A percentile compares a stretch with the other conserved stretches of the same genome.
Evolutionary conservation across 35 echinoderm and acorn worm species (phyloP).

Genomic region (Chiridota heheva): DNA sequence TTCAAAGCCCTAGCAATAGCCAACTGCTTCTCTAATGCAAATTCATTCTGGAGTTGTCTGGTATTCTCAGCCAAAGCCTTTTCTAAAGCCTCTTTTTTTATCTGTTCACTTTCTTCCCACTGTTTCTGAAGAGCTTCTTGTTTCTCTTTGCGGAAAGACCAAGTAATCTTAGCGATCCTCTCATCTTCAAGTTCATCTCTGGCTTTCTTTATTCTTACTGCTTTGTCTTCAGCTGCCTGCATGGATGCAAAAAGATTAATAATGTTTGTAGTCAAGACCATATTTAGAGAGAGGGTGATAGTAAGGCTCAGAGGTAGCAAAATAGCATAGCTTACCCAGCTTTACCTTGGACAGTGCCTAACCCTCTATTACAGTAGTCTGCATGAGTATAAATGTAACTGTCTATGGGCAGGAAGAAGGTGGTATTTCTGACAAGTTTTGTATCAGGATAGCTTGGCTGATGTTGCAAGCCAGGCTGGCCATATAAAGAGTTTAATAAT

Average conservation of each 20-base stretch:
- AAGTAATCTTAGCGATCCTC: conserved; percentile 61
- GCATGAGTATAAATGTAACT: too few relatives aligned
- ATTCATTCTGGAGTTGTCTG: conserved; percentile 64
- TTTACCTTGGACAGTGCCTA: too few relatives aligned
- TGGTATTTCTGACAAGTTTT: too few relatives aligned
- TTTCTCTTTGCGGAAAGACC: conserved; percentile 76
- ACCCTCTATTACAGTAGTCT: too few relatives aligned
- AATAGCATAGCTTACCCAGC: neutral
- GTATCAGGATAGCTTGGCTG: too few relatives aligned
- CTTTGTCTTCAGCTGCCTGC: conserved; percentile 67
- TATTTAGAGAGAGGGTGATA: neutral
- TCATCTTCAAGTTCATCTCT: conserved; percentile 76
- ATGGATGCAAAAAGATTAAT: neutral
- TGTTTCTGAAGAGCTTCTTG: conserved; percentile 80
- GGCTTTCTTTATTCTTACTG: conserved; percentile 44
- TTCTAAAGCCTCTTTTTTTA: conserved; percentile 77
- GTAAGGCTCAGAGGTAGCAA: neutral
- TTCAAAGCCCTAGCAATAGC: conserved; percentile 78
- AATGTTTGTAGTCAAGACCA: neutral
- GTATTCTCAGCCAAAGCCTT: conserved; percentile 81
- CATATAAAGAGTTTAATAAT: too few relatives aligned
- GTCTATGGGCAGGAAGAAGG: too few relatives aligned
- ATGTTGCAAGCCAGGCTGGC: too few relatives aligned
- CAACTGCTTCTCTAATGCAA: conserved; percentile 77
- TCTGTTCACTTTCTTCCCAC: conserved; percentile 90